phyloP scores from a whole-genome alignment of 2,888 invertebrate genomes.

The Ectobius pallidus region DNA sequence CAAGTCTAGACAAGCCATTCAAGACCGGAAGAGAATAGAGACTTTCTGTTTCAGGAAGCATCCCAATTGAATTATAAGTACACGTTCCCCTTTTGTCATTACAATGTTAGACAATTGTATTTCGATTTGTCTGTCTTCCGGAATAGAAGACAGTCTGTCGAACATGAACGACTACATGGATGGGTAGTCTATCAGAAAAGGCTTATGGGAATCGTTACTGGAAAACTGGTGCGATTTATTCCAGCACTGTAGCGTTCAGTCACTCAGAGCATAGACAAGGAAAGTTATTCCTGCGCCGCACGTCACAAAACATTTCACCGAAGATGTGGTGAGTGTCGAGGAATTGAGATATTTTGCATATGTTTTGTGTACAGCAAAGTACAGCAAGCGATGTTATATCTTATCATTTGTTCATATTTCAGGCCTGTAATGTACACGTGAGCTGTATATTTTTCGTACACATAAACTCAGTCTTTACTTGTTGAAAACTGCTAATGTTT shows the following conservation, averaged over 20 bases:
- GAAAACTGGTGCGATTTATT: constrained; percentile 1
- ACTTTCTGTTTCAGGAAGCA: neutral
- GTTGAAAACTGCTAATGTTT: no score
- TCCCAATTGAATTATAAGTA: neutral
- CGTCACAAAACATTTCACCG: no score
- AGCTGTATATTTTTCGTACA: no score
- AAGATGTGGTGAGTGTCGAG: no score
- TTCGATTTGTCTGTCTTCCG: constrained; percentile 4
- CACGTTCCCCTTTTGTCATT: neutral
- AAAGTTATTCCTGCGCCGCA: neutral
- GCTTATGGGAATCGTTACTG: constrained; percentile 1
- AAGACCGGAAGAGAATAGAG: no score
- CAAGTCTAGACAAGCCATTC: no score
- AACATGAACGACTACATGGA: constrained; percentile 1
- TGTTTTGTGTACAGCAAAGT: no score
- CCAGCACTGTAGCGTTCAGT: neutral
- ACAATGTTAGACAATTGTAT: neutral
- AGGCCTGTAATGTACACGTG: no score
- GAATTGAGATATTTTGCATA: no score
- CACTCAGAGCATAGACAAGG: neutral
- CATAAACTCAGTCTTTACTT: no score
- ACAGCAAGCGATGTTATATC: no score
- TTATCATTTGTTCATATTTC: no score
- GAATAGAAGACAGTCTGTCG: neutral
- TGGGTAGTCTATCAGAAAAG: neutral